Conservation (phyloP, 2,888 invertebrate genomes). For the Ectobius pallidus region DNA sequence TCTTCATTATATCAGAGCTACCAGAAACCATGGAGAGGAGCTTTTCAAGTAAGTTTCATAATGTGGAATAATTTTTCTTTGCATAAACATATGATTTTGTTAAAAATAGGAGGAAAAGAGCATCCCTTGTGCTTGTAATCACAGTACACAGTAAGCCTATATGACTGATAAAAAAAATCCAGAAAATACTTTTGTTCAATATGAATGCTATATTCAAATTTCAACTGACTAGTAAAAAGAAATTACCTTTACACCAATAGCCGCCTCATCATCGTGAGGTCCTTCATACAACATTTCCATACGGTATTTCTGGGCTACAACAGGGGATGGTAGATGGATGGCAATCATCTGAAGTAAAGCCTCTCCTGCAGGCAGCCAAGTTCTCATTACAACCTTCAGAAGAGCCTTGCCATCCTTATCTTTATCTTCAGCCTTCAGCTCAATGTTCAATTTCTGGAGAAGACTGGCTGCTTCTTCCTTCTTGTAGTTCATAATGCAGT, state of each 20-base stretch:
- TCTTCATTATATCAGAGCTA: too few species aligned
- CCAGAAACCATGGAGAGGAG: too few species aligned
- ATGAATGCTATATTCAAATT: too few species aligned
- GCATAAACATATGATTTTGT: too few species aligned
- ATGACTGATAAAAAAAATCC: too few species aligned
- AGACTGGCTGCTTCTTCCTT: constrained; percentile 91
- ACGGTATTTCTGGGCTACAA: constrained; percentile 98
- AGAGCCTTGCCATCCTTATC: constrained; percentile 96
- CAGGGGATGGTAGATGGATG: constrained; percentile 98
- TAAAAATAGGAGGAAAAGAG: too few species aligned
- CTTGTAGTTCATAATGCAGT: constrained; percentile 90
- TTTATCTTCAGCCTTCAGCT: constrained; percentile 91
- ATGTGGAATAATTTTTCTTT: too few species aligned
- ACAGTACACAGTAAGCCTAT: too few species aligned
- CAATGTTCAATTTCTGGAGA: constrained; percentile 88
- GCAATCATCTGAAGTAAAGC: constrained; percentile 99
- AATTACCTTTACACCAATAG: constrained; percentile 86
- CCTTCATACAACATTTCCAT: constrained; percentile 99
- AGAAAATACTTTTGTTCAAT: too few species aligned
- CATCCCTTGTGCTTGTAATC: too few species aligned
- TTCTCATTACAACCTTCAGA: constrained; percentile 97
- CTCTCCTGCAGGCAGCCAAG: constrained; percentile 99
- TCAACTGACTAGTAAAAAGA: too few species aligned
- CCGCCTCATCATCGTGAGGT: constrained; percentile 94
- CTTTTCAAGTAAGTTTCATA: too few species aligned